phyloP scores from a whole-genome alignment of 2,113 vertebrate genomes.

The Cathartes aura region DNA sequence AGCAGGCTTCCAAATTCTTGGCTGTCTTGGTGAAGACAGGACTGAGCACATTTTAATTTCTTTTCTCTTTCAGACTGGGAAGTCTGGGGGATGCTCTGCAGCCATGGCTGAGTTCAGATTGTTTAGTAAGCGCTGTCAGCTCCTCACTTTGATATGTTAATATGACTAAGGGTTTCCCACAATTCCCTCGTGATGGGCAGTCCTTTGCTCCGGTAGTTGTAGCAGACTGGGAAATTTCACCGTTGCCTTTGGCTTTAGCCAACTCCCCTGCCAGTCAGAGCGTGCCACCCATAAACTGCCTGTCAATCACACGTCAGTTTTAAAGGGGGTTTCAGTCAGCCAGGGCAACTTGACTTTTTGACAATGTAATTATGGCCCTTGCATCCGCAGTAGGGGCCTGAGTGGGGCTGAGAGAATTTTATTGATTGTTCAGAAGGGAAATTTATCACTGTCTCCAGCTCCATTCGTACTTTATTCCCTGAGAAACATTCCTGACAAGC shows the following conservation, averaged over 20 bases:
- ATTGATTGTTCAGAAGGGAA: slow-evolving; percentile 92
- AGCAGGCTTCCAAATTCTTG: slow-evolving; percentile 69
- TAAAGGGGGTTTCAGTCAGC: slow-evolving; percentile 71
- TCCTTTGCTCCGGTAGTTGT: slow-evolving; percentile 74
- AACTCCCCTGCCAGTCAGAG: slow-evolving; percentile 83
- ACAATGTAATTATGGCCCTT: slow-evolving; percentile 95
- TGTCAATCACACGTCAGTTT: slow-evolving; percentile 84
- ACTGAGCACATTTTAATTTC: not conserved
- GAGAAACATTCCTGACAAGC: slow-evolving; percentile 79
- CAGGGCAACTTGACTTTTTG: slow-evolving; percentile 82
- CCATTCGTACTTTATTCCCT: slow-evolving; percentile 77
- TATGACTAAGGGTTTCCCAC: slow-evolving; percentile 75
- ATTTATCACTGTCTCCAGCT: slow-evolving; percentile 95
- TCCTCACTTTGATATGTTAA: slow-evolving; percentile 80
- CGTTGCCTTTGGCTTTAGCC: slow-evolving; percentile 75
- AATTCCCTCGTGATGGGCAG: slow-evolving; percentile 61
- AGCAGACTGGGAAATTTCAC: slow-evolving; percentile 76
- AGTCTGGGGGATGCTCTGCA: slow-evolving; percentile 37
- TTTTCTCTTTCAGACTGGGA: slow-evolving; percentile 15
- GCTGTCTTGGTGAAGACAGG: slow-evolving; percentile 52
- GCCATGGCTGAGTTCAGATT: slow-evolving; percentile 50
- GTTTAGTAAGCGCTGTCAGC: slow-evolving; percentile 75
- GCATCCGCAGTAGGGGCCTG: slow-evolving; percentile 78
- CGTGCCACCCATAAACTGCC: slow-evolving; percentile 73
- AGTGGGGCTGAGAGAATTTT: slow-evolving; percentile 83